phyloP scores from a whole-genome alignment of 2,888 invertebrate genomes.

The Microctonus aethiopoides region DNA sequence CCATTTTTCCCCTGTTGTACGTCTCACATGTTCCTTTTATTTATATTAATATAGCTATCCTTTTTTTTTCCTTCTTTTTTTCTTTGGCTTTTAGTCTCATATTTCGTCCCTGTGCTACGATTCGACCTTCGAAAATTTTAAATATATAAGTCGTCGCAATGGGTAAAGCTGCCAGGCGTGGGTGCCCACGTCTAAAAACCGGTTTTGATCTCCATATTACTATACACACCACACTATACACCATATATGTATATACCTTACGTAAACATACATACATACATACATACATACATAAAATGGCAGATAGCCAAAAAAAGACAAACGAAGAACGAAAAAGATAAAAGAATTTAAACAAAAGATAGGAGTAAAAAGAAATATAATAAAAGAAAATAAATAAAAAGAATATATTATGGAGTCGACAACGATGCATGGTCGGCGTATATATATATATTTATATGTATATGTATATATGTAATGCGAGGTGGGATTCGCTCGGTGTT shows the following conservation, averaged over 20 bases:
- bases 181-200: slow-evolving; percentile 41
- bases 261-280: too few species aligned
- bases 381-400: not conserved
- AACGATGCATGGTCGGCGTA: slow-evolving; percentile 13
- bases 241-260: not conserved
- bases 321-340: not conserved
- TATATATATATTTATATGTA: too few species aligned
- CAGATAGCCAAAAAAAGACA: not conserved
- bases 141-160: slow-evolving; percentile 29
- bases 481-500: slow-evolving; percentile 39
- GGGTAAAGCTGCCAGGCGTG: slow-evolving; percentile 36
- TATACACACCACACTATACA: not conserved
- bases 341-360: slow-evolving; percentile 4
- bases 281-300: slow-evolving; percentile 18
- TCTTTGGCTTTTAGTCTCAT: slow-evolving; percentile 12
- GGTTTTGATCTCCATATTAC: slow-evolving; percentile 36
- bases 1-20: not conserved
- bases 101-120: slow-evolving; percentile 15
- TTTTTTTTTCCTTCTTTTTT: slow-evolving; percentile 18
- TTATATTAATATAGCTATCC: too few species aligned
- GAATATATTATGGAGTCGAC: not conserved
- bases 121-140: slow-evolving; percentile 49
- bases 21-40: slow-evolving; percentile 17
- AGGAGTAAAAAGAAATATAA: not conserved
- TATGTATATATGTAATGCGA: slow-evolving; percentile 14